Evolutionary conservation across 2,113 vertebrate genomes (phyloP).

Genomic region (Chionis minor): DNA sequence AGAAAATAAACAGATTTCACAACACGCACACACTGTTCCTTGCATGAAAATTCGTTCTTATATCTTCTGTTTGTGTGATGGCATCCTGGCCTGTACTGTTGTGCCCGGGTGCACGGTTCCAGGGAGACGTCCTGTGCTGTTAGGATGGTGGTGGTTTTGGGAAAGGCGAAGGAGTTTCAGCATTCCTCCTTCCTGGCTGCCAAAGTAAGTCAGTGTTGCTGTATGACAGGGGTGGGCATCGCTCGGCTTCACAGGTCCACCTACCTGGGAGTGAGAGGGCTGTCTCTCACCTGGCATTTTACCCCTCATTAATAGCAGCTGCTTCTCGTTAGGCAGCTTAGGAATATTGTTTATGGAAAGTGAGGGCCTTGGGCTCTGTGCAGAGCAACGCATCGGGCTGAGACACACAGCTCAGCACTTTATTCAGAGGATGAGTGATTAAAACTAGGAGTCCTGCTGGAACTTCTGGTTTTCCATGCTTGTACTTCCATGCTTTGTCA

Average conservation of each 20-base stretch:
- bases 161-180: neutral
- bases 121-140: neutral
- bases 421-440: neutral
- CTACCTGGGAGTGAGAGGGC: neutral
- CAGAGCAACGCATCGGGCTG: fast-evolving
- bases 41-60: neutral
- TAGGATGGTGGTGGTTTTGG: fast-evolving
- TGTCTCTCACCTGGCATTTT: neutral
- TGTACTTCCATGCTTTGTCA: neutral
- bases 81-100: neutral
- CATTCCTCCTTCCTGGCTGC: neutral
- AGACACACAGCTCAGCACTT: neutral
- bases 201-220: neutral
- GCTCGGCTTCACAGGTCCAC: no score
- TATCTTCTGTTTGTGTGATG: neutral
- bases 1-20: neutral
- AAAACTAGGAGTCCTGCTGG: neutral
- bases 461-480: neutral
- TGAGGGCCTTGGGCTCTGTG: neutral
- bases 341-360: neutral
- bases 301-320: neutral
- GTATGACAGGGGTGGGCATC: no score
- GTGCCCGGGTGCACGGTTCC: fast-evolving
- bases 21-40: fast-evolving
- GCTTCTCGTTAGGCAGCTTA: no score